Percentiles rank a stretch among this genome's conserved stretches.
These are phyloP conservation scores for Cataglyphis hispanica DNA, from an alignment of 1,140 invertebrate species.

Conservation along the genomic window DNA sequence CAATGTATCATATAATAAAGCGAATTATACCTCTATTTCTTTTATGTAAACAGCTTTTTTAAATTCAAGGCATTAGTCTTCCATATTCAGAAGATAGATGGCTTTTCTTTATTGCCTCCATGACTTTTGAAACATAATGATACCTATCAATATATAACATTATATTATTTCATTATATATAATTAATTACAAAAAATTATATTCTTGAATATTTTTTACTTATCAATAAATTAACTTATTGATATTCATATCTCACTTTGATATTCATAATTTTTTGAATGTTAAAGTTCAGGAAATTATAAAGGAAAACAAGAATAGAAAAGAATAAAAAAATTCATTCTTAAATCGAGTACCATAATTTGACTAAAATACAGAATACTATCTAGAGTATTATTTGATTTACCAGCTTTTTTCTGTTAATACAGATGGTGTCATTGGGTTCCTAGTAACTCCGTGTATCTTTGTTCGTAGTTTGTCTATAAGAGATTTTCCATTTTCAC, in stretches of 20 bases:
- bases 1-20: slow-evolving; percentile 3
- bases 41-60: background rate
- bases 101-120: slow-evolving; percentile 94
- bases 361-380: background rate
- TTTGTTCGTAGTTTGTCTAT: slow-evolving; percentile 90
- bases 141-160: slow-evolving; percentile 86
- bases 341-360: background rate
- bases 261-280: background rate
- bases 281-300: background rate
- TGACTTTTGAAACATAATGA: slow-evolving; percentile 93
- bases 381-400: slow-evolving; percentile 54
- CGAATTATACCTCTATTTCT: background rate
- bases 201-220: background rate
- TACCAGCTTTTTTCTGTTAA: slow-evolving; percentile 92
- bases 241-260: background rate
- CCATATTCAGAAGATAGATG: slow-evolving; percentile 94
- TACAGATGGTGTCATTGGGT: slow-evolving; percentile 89
- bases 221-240: background rate
- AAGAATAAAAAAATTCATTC: background rate
- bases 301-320: background rate
- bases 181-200: no score
- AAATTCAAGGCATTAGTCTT: slow-evolving; percentile 89
- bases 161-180: background rate
- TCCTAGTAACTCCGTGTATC: slow-evolving; percentile 89
- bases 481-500: slow-evolving; percentile 89